phyloP scores from a whole-genome alignment of 1,140 invertebrate species.

The Zaprionus inermis region DNA sequence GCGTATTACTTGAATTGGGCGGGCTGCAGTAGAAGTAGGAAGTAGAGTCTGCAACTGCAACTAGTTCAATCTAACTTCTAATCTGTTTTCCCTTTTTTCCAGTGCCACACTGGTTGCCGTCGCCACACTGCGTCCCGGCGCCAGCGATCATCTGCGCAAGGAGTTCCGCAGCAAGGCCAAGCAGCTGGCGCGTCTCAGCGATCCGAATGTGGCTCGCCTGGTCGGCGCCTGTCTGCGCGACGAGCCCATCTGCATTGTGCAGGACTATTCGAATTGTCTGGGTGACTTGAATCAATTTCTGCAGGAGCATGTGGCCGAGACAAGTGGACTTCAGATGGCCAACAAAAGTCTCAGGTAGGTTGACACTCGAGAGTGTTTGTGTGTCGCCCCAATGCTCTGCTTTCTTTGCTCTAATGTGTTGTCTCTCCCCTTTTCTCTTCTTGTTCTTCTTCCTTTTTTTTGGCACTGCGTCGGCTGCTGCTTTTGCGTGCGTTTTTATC shows the following conservation, averaged over 20 bases:
- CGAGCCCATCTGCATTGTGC: slow-evolving; percentile 89
- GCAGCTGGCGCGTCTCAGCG: slow-evolving; percentile 89
- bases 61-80: no score
- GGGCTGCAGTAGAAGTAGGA: no score
- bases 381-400: slow-evolving; percentile 17
- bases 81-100: no score
- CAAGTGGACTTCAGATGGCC: slow-evolving; percentile 73
- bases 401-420: slow-evolving; percentile 50
- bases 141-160: slow-evolving; percentile 86
- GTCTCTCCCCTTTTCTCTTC: slow-evolving; percentile 14
- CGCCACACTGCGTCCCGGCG: slow-evolving; percentile 88
- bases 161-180: slow-evolving; percentile 90
- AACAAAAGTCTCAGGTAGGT: slow-evolving; percentile 72
- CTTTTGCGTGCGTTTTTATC: slow-evolving; percentile 75
- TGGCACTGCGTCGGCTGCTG: slow-evolving; percentile 16
- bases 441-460: not conserved
- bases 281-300: slow-evolving; percentile 92
- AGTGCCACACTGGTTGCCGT: slow-evolving; percentile 90
- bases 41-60: no score
- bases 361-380: not conserved
- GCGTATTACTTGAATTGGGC: not conserved
- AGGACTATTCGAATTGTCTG: slow-evolving; percentile 87
- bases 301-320: slow-evolving; percentile 91
- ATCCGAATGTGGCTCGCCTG: slow-evolving; percentile 91
- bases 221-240: slow-evolving; percentile 91